Conservation (phyloP, 1,140 invertebrate genomes). For the Gryllus bimaculatus region DNA sequence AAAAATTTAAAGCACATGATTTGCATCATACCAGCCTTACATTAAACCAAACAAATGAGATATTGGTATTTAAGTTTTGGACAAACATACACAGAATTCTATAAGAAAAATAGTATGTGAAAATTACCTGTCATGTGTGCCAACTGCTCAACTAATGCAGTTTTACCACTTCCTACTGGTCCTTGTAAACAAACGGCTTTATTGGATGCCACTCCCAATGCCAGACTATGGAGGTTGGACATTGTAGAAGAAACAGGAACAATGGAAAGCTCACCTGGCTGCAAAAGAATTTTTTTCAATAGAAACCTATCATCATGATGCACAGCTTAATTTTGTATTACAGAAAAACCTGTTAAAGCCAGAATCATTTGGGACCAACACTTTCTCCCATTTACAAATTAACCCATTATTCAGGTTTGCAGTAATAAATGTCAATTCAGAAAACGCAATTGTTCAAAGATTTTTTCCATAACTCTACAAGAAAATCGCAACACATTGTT, state of each 20-base stretch:
- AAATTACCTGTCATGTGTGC: constrained; percentile 63
- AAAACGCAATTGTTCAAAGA: too few relatives aligned
- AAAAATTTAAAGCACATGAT: too few relatives aligned
- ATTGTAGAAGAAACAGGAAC: constrained; percentile 54
- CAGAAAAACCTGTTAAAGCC: constrained; percentile 2
- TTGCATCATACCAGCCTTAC: too few relatives aligned
- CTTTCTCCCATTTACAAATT: too few relatives aligned
- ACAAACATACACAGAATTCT: neutral
- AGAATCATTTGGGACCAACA: too few relatives aligned
- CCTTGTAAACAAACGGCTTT: constrained; percentile 80
- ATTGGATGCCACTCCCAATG: constrained; percentile 58
- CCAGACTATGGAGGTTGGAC: constrained; percentile 61
- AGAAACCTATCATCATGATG: constrained; percentile 26
- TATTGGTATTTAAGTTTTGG: neutral
- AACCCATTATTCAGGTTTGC: neutral
- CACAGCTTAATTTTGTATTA: constrained; percentile 5
- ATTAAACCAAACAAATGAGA: neutral
- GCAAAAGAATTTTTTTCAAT: constrained; percentile 30
- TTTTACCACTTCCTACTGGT: constrained; percentile 91
- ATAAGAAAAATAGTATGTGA: neutral
- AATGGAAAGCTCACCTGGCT: too few relatives aligned
- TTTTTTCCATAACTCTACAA: too few relatives aligned
- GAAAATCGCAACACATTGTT: too few relatives aligned
- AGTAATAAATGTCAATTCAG: neutral
- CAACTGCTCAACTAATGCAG: constrained; percentile 78